phyloP scores from a whole-genome alignment of 2,888 invertebrate species.

The Crocallis elinguaria region DNA sequence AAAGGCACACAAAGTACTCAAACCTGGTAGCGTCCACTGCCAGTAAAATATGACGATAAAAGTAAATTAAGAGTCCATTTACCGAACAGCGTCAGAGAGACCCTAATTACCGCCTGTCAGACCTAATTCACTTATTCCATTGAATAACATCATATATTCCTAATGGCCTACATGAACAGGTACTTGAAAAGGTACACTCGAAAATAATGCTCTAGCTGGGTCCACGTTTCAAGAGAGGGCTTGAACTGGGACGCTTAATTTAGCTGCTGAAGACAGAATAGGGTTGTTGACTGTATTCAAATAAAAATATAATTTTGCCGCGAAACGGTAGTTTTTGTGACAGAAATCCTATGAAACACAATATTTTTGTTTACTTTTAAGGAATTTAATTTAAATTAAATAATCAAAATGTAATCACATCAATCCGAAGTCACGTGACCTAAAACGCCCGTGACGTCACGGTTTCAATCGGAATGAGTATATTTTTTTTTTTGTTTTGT shows the following conservation, averaged over 20 bases:
- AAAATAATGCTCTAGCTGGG: conserved; percentile 6
- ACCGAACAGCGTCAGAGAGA: conserved; percentile 14
- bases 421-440: no score
- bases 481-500: no score
- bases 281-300: no score
- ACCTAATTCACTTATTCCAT: conserved; percentile 30
- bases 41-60: conserved; percentile 14
- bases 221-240: conserved; percentile 1
- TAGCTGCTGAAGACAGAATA: neutral
- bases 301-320: no score
- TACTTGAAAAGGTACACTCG: conserved; percentile 21
- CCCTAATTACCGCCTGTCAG: conserved; percentile 28
- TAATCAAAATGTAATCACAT: no score
- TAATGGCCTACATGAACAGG: conserved; percentile 3
- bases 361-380: no score
- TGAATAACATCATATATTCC: conserved; percentile 23
- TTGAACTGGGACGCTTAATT: conserved; percentile 1
- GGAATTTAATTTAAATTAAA: no score
- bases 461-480: no score
- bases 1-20: neutral
- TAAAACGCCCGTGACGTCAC: no score
- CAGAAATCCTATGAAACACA: no score
- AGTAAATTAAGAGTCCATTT: conserved; percentile 25
- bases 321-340: no score
- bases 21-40: neutral